Percentiles rank a stretch among this genome's conserved stretches.
These are phyloP conservation scores for Acronicta aceris DNA, from an alignment of 2,888 invertebrate species.

Conservation along the genomic window DNA sequence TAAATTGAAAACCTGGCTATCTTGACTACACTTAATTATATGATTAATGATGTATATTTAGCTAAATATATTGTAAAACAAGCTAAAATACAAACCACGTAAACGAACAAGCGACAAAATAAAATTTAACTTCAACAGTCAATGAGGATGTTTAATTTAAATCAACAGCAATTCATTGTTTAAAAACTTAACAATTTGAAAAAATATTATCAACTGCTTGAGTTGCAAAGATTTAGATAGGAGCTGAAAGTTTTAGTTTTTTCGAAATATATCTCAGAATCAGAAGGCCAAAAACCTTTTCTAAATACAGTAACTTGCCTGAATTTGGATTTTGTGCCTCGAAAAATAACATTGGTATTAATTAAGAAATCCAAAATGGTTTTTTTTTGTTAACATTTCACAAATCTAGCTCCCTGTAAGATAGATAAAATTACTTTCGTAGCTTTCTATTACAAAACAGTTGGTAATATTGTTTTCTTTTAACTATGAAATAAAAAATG, in stretches of 20 bases:
- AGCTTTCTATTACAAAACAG: constrained; percentile 4
- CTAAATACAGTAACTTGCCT: too few species aligned
- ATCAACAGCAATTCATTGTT: constrained; percentile 84
- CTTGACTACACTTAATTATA: constrained; percentile 86
- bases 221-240: too few species aligned
- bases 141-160: constrained; percentile 87
- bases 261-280: background rate
- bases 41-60: constrained; percentile 86
- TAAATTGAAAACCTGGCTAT: constrained; percentile 89
- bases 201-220: constrained; percentile 37
- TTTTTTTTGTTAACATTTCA: too few species aligned
- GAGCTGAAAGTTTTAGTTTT: too few species aligned
- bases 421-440: background rate
- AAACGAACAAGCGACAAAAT: constrained; percentile 78
- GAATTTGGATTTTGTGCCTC: too few species aligned
- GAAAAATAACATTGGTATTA: too few species aligned
- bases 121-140: constrained; percentile 78
- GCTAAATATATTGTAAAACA: constrained; percentile 81
- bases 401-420: too few species aligned
- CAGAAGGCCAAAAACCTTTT: too few species aligned
- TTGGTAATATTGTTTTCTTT: constrained; percentile 37
- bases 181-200: constrained; percentile 84
- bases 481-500: constrained; percentile 81
- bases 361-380: too few species aligned
- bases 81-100: constrained; percentile 74